Evolutionary conservation across 1,140 invertebrate genomes (phyloP).

Genomic region (Diprion similis): DNA sequence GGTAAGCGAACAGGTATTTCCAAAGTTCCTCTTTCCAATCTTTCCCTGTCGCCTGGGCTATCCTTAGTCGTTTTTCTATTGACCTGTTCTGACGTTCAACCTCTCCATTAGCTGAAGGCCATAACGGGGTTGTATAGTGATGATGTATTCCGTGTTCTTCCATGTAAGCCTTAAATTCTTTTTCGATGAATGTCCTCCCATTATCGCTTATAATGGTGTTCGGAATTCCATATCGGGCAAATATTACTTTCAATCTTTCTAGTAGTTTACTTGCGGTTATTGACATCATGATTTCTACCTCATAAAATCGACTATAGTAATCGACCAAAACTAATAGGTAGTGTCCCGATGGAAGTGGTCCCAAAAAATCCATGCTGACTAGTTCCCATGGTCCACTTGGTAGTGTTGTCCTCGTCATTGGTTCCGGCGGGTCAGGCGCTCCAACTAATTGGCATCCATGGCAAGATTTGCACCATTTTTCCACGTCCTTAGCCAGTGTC

Average conservation of each 20-base stretch:
- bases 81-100: too few species aligned
- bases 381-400: slow-evolving; percentile 45
- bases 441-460: slow-evolving; percentile 48
- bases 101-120: too few species aligned
- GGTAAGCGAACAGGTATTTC: too few species aligned
- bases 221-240: slow-evolving; percentile 38
- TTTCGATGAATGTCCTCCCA: slow-evolving; percentile 30
- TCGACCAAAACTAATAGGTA: slow-evolving; percentile 39
- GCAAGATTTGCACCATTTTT: slow-evolving; percentile 44
- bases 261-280: slow-evolving; percentile 33
- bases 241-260: slow-evolving; percentile 28
- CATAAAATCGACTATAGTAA: slow-evolving; percentile 36
- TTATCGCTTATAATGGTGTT: slow-evolving; percentile 34
- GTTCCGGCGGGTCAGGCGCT: slow-evolving; percentile 29
- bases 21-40: too few species aligned
- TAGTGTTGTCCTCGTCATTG: slow-evolving; percentile 41
- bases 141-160: too few species aligned
- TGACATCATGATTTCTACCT: slow-evolving; percentile 28
- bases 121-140: too few species aligned
- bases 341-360: slow-evolving; percentile 40
- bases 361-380: slow-evolving; percentile 45
- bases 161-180: slow-evolving; percentile 26
- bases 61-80: too few species aligned
- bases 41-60: too few species aligned
- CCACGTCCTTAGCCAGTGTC: slow-evolving; percentile 31